A percentile compares a stretch with the other conserved stretches of the same genome.
Conservation (phyloP, 2,888 invertebrate species). For the Epinotia demarniana region DNA sequence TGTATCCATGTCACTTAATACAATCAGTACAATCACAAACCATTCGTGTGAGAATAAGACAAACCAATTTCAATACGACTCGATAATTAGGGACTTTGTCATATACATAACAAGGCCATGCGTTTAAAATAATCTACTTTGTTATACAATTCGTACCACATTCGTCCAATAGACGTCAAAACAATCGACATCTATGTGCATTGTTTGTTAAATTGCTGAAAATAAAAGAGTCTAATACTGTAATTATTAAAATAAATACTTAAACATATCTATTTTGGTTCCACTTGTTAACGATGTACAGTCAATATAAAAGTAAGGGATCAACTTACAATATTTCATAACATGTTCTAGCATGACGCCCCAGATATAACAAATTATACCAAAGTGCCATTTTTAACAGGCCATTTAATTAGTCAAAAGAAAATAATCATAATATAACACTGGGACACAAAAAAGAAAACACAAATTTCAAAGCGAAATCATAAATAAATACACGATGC, state of each 20-base stretch:
- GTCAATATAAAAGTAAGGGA: no score
- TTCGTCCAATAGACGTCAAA: constrained; percentile 1
- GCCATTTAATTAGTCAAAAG: no score
- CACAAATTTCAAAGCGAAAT: no score
- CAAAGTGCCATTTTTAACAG: no score
- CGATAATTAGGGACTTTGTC: constrained; percentile 1
- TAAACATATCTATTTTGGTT: background rate
- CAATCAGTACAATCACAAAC: background rate
- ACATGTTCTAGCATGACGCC: no score
- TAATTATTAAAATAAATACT: background rate
- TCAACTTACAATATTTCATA: no score
- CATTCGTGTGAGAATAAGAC: background rate
- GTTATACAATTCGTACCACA: background rate
- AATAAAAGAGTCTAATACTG: background rate
- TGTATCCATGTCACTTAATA: background rate
- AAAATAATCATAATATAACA: no score
- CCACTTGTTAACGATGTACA: background rate
- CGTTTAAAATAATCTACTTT: constrained; percentile 4
- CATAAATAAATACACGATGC: no score
- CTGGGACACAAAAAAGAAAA: no score
- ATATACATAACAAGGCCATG: constrained; percentile 11
- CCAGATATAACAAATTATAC: no score
- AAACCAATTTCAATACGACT: background rate
- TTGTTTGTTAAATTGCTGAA: constrained; percentile 1
- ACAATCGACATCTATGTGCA: background rate